phyloP scores from a whole-genome alignment of 1,140 invertebrate genomes.

The Xylocopa sonorina region DNA sequence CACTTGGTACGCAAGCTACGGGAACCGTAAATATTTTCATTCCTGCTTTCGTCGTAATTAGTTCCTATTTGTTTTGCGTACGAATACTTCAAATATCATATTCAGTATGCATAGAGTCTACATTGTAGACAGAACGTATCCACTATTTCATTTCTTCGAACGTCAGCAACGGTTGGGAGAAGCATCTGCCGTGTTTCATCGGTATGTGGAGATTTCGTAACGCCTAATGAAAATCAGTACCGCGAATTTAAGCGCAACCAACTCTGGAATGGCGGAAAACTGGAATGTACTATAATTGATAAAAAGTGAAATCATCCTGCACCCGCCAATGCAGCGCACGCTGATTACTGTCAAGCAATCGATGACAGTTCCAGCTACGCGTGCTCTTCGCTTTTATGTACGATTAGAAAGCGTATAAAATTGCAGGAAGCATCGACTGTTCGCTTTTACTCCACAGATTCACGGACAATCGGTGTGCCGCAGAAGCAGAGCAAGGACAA shows the following conservation, averaged over 20 bases:
- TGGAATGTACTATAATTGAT: not conserved
- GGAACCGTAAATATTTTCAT: not conserved
- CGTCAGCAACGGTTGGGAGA: not conserved
- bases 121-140: not conserved
- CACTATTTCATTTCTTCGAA: not conserved
- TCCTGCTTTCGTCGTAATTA: not conserved
- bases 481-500: not conserved
- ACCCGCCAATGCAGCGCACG: not conserved
- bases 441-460: conserved; percentile 46
- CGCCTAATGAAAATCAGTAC: not conserved
- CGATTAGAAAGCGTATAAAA: conserved; percentile 65
- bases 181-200: not conserved
- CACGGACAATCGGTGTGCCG: conserved; percentile 1
- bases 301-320: conserved; percentile 22
- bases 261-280: not conserved
- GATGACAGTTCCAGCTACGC: conserved; percentile 22
- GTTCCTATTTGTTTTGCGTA: not conserved
- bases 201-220: conserved; percentile 11
- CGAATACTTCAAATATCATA: not conserved
- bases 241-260: not conserved
- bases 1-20: not conserved
- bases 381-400: conserved; percentile 22
- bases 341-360: conserved; percentile 11
- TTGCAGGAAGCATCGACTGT: conserved; percentile 54
- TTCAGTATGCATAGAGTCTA: not conserved